These are phyloP conservation scores for Ophion obscuratus DNA, from an alignment of 2,888 invertebrate species.

Conservation along the genomic window DNA sequence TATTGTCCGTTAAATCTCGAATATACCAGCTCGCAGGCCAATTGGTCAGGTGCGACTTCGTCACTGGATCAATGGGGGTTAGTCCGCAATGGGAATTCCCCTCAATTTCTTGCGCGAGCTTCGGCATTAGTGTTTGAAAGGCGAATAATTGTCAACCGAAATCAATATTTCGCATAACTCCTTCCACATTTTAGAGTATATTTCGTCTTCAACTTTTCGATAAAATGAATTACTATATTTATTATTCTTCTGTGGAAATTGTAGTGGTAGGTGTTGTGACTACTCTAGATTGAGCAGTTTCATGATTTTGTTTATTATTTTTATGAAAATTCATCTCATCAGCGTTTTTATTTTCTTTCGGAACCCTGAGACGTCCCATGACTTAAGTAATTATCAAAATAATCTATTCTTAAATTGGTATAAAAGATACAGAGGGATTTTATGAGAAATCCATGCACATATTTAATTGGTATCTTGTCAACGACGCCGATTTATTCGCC, in stretches of 20 bases:
- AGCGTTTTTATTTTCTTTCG: too few relatives aligned
- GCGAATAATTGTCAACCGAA: background rate
- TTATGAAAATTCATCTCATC: too few relatives aligned
- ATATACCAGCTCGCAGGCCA: background rate
- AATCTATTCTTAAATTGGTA: background rate
- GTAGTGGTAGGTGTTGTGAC: too few relatives aligned
- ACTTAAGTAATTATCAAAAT: too few relatives aligned
- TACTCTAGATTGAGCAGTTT: too few relatives aligned
- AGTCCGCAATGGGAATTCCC: background rate
- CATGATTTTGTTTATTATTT: too few relatives aligned
- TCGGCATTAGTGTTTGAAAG: background rate
- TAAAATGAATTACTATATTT: background rate
- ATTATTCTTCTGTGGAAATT: background rate
- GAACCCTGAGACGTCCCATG: too few relatives aligned
- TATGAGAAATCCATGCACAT: background rate
- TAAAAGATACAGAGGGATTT: background rate
- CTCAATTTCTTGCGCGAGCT: background rate
- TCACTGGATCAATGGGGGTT: constrained; percentile 18
- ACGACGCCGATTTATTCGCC: background rate
- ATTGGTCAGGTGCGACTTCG: constrained; percentile 10
- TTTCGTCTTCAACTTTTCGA: background rate
- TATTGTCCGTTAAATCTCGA: constrained; percentile 3
- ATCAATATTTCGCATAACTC: background rate
- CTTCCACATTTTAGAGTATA: background rate
- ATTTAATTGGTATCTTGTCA: background rate